Base-by-base conservation (phyloP, 2,888 invertebrate species). In the Galeruca laticollis region DNA sequence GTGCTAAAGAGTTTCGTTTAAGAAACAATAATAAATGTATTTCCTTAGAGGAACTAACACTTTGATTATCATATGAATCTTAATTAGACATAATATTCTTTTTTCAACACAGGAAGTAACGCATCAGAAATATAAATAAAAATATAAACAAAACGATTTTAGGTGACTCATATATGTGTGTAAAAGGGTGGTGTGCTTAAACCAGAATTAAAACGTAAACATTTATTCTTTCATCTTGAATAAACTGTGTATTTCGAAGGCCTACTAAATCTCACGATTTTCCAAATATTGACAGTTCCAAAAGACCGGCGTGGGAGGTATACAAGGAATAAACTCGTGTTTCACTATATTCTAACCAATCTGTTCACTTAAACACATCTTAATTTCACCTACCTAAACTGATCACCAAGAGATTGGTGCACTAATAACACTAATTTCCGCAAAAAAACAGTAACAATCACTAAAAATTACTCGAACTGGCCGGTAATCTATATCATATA, bases 281-380 rank as follows among this genome's bases (percentile, higher is more conserved):
- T 37, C 47, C 60, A 63, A 67, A 71, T 69, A 72, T 69, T 69
- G 73, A 73, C 73, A 67, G 65, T 60, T 60, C 67, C 66, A 15
- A 68, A 56, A 61, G 51, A 71, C 73, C 73, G 73, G 73, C 73
- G 73, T 73, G 73, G 73, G 73, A 68, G 73, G 70, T 57, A 63
- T 61, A 68, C 37, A 56, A 26, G 33, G 35, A 70, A 26, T 52
- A n/a, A 51, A 65, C 54, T 47, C 31, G 18, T 10, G 35, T 31
- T 40, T 43, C 66, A 5, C 8, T 26, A 35, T 43, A 57, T 33
- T 51, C 26, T 5, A 43, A 51, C 11, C 13, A 18, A 40, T 47
- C n/a, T 62, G 47, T 60, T 63, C 57, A 67, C 57, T 54, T 54
- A 70, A 67, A 67, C 59, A 63, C 57, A 31, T 37, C 31, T 40